phyloP scores from a whole-genome alignment of 2,888 invertebrate species.

The Himalopsyche japonica region DNA sequence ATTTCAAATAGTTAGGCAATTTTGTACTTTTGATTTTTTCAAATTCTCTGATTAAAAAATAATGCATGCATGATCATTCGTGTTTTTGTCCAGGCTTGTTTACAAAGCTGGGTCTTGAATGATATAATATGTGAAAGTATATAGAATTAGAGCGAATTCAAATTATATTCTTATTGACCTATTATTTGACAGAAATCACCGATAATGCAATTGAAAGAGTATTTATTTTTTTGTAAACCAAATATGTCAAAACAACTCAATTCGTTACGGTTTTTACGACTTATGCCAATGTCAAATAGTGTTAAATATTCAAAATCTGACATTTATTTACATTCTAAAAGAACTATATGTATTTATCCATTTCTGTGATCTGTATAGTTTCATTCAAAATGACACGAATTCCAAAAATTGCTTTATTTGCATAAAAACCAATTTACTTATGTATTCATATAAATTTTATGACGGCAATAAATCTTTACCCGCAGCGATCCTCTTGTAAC shows the following conservation, averaged over 20 bases:
- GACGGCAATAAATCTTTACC: not conserved
- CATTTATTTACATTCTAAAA: not conserved
- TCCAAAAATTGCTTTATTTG: not conserved
- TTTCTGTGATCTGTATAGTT: not conserved
- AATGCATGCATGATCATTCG: too few species aligned
- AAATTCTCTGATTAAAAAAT: too few species aligned
- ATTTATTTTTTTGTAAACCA: not conserved
- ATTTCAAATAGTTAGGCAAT: too few species aligned
- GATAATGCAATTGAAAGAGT: too few species aligned
- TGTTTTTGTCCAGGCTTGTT: too few species aligned
- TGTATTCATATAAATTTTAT: not conserved
- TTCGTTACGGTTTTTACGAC: not conserved
- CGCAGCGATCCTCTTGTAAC: not conserved
- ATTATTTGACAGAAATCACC: too few species aligned
- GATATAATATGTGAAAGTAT: too few species aligned
- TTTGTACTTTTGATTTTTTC: too few species aligned
- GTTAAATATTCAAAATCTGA: not conserved
- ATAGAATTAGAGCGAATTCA: too few species aligned
- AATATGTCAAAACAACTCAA: not conserved
- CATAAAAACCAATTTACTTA: not conserved
- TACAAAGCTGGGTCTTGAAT: too few species aligned
- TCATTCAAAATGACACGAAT: not conserved
- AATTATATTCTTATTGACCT: too few species aligned
- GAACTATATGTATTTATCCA: not conserved
- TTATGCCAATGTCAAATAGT: not conserved